phyloP scores from a whole-genome alignment of 2,888 invertebrate genomes.

The Lochmaea capreae region DNA sequence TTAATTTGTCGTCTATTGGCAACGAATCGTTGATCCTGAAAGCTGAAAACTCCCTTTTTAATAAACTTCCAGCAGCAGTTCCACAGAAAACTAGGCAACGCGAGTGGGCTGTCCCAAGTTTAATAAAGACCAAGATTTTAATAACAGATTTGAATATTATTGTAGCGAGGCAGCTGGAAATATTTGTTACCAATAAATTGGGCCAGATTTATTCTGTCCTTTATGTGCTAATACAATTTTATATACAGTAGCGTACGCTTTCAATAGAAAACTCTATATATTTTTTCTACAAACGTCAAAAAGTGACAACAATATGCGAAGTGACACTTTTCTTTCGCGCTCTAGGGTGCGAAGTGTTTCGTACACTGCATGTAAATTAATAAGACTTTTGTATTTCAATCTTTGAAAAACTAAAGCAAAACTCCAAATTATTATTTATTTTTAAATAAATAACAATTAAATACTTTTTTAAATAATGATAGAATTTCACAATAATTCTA shows the following conservation, averaged over 20 bases:
- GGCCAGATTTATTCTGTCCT: constrained; percentile 44
- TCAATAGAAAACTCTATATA: not conserved
- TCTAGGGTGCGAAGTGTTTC: no score
- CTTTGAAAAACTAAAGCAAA: no score
- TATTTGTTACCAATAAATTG: constrained; percentile 47
- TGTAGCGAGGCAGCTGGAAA: constrained; percentile 43
- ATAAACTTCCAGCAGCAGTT: constrained; percentile 38
- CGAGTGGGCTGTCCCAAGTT: constrained; percentile 36
- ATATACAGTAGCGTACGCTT: constrained; percentile 1
- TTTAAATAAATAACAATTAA: no score
- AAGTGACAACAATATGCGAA: no score
- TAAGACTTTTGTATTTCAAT: no score
- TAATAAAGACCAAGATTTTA: constrained; percentile 57
- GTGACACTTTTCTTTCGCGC: no score
- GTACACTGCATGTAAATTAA: no score
- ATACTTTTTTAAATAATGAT: no score
- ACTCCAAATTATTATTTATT: no score
- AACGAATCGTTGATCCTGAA: constrained; percentile 32
- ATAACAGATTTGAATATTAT: constrained; percentile 56
- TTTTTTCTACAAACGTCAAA: no score
- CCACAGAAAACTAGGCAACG: constrained; percentile 17
- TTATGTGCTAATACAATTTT: constrained; percentile 38
- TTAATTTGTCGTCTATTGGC: constrained; percentile 37
- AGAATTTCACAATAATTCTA: no score
- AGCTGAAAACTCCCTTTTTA: constrained; percentile 38